Evolutionary conservation across 2,888 invertebrate species (phyloP), one percentile per base, ranked within the genome.

Genomic region (Azorinus chamasolen): DNA sequence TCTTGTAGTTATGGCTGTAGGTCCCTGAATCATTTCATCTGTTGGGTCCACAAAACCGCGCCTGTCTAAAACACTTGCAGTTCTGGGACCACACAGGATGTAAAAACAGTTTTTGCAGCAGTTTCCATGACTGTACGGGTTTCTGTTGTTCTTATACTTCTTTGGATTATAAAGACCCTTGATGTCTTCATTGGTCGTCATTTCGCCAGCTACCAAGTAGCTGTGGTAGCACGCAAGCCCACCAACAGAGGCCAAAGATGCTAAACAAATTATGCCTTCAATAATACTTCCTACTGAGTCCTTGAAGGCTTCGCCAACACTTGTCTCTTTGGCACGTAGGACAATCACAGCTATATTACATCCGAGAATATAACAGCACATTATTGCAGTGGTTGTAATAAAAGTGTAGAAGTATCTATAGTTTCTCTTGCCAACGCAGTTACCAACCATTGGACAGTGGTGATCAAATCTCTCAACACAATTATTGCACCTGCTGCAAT

Each of bases 371-470:
- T 69, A 81, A 53, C 63, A 57, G 45, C 78, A 81, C 81, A 81
- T 81, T 6, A 74, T 62, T 12, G 81, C 43, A 24, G 81, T 81
- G 8, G 68, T 69, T 24, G 78, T 57, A 22, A 81, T 62, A 65
- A 81, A 81, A 12, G 76, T 45, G 32, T 78, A 81, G 25, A 81
- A 81, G 58, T 81, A 81, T 5, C 81, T 48, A 46, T 81, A 81
- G 59, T 81, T 81, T 20, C 81, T 59, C 39, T 69, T 71, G 10
- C 81, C 81, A 10, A 81, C 72, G 43, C 81, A 81, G 45, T 81
- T 81, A 6, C 81, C 78, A 1, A 81, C 81, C 81, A 81, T 81
- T 4, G 81, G 81, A 51, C 81, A 81, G 45, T 81, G 81, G 39
- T 81, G 81, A 46, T 81, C 81, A 63, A 81, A 81, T 27, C 78